Evolutionary conservation across 1,140 invertebrate genomes (phyloP).

Genomic region (Homalodisca vitripennis): DNA sequence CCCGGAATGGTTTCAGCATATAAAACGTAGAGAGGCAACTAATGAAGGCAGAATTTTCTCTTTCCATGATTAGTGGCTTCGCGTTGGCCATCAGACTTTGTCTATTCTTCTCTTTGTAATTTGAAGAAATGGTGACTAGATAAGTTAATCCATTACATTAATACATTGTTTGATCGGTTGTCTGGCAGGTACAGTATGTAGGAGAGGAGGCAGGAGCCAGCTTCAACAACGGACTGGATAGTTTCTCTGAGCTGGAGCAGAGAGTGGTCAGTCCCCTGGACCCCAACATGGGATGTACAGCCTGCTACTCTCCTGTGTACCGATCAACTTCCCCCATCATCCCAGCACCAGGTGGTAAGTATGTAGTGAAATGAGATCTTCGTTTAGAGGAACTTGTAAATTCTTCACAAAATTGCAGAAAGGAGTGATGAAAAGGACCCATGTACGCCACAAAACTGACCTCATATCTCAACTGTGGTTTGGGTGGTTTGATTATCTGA

Average conservation of each 20-base stretch:
- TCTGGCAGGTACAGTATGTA: constrained; percentile 55
- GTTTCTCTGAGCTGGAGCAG: constrained; percentile 54
- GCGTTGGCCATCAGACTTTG: background rate
- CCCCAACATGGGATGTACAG: constrained; percentile 59
- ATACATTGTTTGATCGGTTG: background rate
- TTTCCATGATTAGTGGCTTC: no score
- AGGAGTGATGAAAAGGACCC: no score
- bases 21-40: background rate
- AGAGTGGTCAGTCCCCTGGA: constrained; percentile 55
- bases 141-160: background rate
- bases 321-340: constrained; percentile 50
- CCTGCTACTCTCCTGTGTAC: constrained; percentile 55
- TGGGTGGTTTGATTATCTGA: no score
- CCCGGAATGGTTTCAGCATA: background rate
- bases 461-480: no score
- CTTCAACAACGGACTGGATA: constrained; percentile 49
- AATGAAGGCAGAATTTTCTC: no score
- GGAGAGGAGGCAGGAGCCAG: constrained; percentile 51
- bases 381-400: no score
- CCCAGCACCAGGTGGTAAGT: constrained; percentile 35
- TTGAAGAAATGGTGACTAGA: background rate
- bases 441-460: no score
- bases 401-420: no score
- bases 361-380: no score
- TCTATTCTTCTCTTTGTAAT: background rate